phyloP scores from a whole-genome alignment of 2,113 vertebrate species.

The Ondatra zibethicus region DNA sequence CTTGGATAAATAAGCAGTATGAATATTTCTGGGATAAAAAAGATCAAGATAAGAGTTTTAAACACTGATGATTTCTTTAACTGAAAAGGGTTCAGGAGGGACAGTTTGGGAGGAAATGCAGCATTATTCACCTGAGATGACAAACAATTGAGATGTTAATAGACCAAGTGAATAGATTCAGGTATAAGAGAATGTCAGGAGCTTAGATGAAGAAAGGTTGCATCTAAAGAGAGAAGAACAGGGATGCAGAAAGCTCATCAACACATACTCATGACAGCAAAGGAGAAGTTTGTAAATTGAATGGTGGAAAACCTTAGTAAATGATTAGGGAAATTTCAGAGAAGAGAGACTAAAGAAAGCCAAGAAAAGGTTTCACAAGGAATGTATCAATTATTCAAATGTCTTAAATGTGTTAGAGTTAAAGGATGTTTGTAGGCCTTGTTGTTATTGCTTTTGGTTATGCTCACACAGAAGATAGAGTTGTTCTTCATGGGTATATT shows the following conservation, averaged over 20 bases:
- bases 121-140: background rate
- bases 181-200: background rate
- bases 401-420: background rate
- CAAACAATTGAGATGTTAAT: background rate
- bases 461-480: background rate
- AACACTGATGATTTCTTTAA: background rate
- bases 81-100: background rate
- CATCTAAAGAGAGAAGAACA: background rate
- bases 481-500: background rate
- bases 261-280: background rate
- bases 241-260: background rate
- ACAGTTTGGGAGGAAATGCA: background rate
- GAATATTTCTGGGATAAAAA: background rate
- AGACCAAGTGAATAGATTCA: background rate
- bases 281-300: background rate
- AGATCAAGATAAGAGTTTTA: background rate
- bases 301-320: background rate
- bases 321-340: background rate
- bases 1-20: background rate
- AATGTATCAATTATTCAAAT: background rate
- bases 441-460: background rate
- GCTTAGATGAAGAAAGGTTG: background rate
- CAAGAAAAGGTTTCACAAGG: background rate
- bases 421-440: background rate
- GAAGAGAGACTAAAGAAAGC: background rate